Conservation (phyloP, 2,888 invertebrate species). For the Monopis laevigella region DNA sequence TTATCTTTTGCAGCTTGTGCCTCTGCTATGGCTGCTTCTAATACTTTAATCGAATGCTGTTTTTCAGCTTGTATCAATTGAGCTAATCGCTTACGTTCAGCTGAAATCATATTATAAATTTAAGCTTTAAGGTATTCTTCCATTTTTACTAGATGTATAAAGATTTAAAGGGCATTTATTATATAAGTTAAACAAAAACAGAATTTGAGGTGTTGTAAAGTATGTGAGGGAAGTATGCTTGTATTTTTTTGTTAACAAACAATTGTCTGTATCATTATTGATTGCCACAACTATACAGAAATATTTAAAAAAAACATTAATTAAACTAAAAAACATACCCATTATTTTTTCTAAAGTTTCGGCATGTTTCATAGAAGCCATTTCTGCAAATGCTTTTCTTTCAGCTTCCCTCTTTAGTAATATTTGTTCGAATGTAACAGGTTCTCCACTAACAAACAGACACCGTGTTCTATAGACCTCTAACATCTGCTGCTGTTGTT, state of each 20-base stretch:
- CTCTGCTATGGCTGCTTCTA: slow-evolving; percentile 57
- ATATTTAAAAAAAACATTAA: too few species aligned
- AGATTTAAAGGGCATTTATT: too few species aligned
- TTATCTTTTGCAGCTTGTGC: slow-evolving; percentile 44
- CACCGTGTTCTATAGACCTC: slow-evolving; percentile 62
- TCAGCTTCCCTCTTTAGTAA: slow-evolving; percentile 52
- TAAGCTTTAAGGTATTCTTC: too few species aligned
- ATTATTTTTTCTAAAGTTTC: slow-evolving; percentile 59
- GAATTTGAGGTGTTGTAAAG: too few species aligned
- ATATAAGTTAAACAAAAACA: too few species aligned
- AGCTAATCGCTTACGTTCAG: slow-evolving; percentile 51
- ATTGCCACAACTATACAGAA: too few species aligned
- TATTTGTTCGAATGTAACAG: slow-evolving; percentile 57
- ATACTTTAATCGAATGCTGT: slow-evolving; percentile 49
- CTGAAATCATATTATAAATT: slow-evolving; percentile 29
- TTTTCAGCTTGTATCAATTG: slow-evolving; percentile 58
- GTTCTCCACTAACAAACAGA: slow-evolving; percentile 56
- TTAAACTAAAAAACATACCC: slow-evolving; percentile 29
- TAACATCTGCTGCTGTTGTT: slow-evolving; percentile 53
- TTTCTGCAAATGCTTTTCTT: slow-evolving; percentile 56
- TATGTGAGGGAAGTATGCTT: too few species aligned
- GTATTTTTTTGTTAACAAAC: too few species aligned
- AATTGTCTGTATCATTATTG: too few species aligned
- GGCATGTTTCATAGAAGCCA: slow-evolving; percentile 58
- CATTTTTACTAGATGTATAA: too few species aligned